A percentile compares a stretch with the other conserved stretches of the same genome.
These are phyloP conservation scores for Drosophila melanogaster DNA, from an alignment of 1,140 invertebrate species.

Conservation along the genomic window Release_6_plus_ISO1_MT NT_037436.4:4493001-4493500, in stretches of 20 bases:
- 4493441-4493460: not conserved
- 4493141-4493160: not conserved
- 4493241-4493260: not conserved
- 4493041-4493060: conserved; percentile 46
- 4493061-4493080: conserved; percentile 5
- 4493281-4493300: not conserved
- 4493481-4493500: conserved; percentile 45
- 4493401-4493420: not conserved
- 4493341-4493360: not conserved
- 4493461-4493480: not conserved
- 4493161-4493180: conserved; percentile 5
- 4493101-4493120: conserved; percentile 1
- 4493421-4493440: not conserved
- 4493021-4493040: conserved; percentile 33
- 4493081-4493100: conserved; percentile 7
- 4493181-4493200: conserved; percentile 7
- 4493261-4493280: not conserved
- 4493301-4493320: no score
- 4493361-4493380: no score
- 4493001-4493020: conserved; percentile 60
- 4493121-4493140: not conserved
- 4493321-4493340: no score
- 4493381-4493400: not conserved
- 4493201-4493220: conserved; percentile 7
- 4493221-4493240: not conserved